phyloP scores from a whole-genome alignment of 2,113 vertebrate species.

The Nibea coibor region DNA sequence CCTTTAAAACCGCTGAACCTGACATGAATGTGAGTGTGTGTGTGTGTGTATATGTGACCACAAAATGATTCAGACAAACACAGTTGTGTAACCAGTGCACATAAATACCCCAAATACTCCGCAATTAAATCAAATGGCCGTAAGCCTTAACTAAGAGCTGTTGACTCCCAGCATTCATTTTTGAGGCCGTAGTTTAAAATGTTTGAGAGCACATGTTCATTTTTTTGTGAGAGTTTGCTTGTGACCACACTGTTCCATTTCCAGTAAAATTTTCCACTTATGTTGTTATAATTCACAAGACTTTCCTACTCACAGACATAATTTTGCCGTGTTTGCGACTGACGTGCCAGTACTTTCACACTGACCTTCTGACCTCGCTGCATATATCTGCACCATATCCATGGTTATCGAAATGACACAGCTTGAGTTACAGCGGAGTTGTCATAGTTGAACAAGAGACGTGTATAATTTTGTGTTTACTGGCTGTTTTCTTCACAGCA shows the following conservation, averaged over 20 bases:
- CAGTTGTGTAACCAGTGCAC: not conserved
- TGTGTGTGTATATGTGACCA: not conserved
- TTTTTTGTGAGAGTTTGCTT: not conserved
- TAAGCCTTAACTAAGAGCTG: not conserved
- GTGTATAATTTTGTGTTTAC: not conserved
- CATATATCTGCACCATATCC: not conserved
- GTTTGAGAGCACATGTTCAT: not conserved
- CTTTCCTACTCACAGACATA: not conserved
- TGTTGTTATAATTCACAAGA: slow-evolving; percentile 5
- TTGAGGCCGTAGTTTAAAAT: not conserved
- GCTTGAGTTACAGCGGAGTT: not conserved
- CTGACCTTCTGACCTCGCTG: not conserved
- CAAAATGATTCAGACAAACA: not conserved
- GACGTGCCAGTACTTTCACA: not conserved
- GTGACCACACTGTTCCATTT: not conserved
- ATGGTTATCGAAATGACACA: not conserved
- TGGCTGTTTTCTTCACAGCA: not conserved
- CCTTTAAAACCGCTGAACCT: too few species aligned
- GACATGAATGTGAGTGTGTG: not conserved
- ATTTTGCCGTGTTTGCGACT: not conserved
- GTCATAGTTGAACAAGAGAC: not conserved
- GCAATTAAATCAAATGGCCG: not conserved
- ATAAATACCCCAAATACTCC: not conserved
- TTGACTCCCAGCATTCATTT: not conserved
- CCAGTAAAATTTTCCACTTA: not conserved